Percentiles rank a stretch among this genome's conserved stretches.
These are phyloP conservation scores for Drosophila nigricruria DNA, from an alignment of 2,888 invertebrate species.

Conservation along the genomic window DNA sequence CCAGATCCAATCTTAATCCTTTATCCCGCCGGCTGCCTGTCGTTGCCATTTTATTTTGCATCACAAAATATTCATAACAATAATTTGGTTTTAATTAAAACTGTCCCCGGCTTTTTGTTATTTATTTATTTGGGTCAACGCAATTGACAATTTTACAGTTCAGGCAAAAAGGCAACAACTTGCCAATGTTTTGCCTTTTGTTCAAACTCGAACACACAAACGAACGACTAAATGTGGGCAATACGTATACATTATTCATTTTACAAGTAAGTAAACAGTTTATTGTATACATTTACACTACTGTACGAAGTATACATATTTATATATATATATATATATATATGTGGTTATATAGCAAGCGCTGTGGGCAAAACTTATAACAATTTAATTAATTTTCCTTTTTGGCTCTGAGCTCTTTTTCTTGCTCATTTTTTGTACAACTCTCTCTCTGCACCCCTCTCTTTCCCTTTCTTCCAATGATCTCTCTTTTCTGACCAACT, in stretches of 20 bases:
- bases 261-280: slow-evolving; percentile 40
- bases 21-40: slow-evolving; percentile 19
- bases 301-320: not conserved
- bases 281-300: slow-evolving; percentile 10
- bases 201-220: slow-evolving; percentile 6
- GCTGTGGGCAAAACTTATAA: slow-evolving; percentile 15
- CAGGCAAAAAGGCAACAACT: slow-evolving; percentile 20
- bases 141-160: slow-evolving; percentile 59
- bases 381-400: slow-evolving; percentile 49
- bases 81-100: slow-evolving; percentile 76
- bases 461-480: too few species aligned
- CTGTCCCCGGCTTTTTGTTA: slow-evolving; percentile 55
- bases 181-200: slow-evolving; percentile 28
- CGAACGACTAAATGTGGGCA: slow-evolving; percentile 3
- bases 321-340: not conserved
- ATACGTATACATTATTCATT: slow-evolving; percentile 37
- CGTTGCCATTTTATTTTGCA: slow-evolving; percentile 49
- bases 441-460: too few species aligned
- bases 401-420: not conserved
- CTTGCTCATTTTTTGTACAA: too few species aligned
- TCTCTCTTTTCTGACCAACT: too few species aligned
- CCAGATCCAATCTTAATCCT: slow-evolving; percentile 28
- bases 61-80: slow-evolving; percentile 74
- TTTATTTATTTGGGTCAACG: slow-evolving; percentile 69
- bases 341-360: not conserved